Conservation (phyloP, 2,797 vertebrate species). For the Gallinago stenura region DNA sequence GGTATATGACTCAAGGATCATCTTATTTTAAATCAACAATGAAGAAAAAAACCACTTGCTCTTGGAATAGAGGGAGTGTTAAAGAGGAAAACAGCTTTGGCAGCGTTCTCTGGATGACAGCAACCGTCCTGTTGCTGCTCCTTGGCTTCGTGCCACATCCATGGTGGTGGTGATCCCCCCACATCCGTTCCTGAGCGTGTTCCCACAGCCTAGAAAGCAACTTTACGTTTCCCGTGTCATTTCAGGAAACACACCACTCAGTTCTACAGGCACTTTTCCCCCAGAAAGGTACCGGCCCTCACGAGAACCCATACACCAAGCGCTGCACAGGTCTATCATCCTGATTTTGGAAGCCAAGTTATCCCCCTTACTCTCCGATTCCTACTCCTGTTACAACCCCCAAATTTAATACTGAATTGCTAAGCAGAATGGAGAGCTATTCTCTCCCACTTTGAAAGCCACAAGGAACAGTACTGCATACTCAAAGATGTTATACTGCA, state of each 20-base stretch:
- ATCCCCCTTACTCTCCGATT: background rate
- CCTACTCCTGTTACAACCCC: background rate
- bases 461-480: background rate
- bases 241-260: background rate
- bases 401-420: background rate
- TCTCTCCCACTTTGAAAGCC: background rate
- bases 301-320: background rate
- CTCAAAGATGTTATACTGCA: background rate
- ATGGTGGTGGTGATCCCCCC: background rate
- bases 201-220: background rate
- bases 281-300: background rate
- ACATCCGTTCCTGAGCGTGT: background rate
- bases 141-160: background rate
- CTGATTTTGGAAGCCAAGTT: background rate
- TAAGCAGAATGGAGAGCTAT: background rate
- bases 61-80: background rate
- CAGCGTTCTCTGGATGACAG: background rate
- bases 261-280: background rate
- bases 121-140: background rate
- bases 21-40: background rate
- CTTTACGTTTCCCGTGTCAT: background rate
- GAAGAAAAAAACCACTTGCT: background rate
- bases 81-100: background rate
- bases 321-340: background rate
- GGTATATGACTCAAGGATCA: background rate